Evolutionary conservation across 2,797 vertebrate genomes (phyloP).

Genomic region (Potorous gilbertii): DNA sequence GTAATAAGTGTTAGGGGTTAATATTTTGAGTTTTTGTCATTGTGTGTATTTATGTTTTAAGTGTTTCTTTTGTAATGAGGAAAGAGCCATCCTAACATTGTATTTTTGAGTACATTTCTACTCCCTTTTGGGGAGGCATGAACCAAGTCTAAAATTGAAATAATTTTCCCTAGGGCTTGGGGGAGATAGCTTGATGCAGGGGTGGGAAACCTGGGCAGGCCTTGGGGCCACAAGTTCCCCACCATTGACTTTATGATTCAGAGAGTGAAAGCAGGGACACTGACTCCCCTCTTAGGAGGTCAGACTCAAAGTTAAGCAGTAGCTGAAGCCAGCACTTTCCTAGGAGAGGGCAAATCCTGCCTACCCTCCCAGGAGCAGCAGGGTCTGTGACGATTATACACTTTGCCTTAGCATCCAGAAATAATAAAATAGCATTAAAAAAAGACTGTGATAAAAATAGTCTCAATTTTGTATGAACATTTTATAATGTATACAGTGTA

Average conservation of each 20-base stretch:
- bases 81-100: neutral
- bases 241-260: neutral
- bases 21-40: neutral
- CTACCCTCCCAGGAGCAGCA: no score
- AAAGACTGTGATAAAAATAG: neutral
- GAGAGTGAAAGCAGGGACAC: neutral
- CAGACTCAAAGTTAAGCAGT: neutral
- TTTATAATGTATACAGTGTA: neutral
- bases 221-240: no score
- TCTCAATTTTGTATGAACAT: no score
- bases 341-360: no score
- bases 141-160: neutral
- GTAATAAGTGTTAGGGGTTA: neutral
- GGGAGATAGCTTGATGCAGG: neutral
- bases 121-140: neutral
- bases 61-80: neutral
- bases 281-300: no score
- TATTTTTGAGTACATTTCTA: neutral
- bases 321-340: neutral
- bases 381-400: no score
- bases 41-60: neutral
- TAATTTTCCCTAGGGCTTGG: no score
- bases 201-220: no score
- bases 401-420: no score
- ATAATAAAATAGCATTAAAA: neutral